Evolutionary conservation across 2,888 invertebrate genomes (phyloP), one percentile per base, ranked within the genome.

Genomic region (Tillus elongatus): DNA sequence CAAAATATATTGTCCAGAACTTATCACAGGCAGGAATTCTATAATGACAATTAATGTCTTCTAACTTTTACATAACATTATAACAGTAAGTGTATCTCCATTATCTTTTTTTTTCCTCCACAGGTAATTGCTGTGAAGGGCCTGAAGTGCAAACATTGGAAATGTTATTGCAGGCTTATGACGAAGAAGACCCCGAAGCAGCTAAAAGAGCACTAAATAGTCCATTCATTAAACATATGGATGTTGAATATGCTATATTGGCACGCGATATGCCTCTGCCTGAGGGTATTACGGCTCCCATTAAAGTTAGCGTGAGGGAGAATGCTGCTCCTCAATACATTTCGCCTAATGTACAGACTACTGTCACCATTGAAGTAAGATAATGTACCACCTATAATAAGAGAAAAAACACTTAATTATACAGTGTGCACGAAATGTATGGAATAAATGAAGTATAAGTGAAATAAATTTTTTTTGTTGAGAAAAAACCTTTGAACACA

Each of bases 211-310:
- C 88, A 1, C 67, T 92, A 2, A 75, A 77, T 39, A 79, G 79
- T 46, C 82, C 91, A 0, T 92, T 92, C 61, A 89, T 92, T 37
- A 80, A 85, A 44, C 85, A 85, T 60, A 89, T 92, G 90, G 92
- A 92, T 61, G 82, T 90, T 4, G 92, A 92, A 60, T 91, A 89
- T 59, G 75, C 89, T 0, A 74, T 84, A 56, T 66, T 84, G 42
- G 81, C 83, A 3, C 67, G 80, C 47, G 77, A 77, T 52, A 68
- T 84, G 62, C 77, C 77, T 15, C 60, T 83, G 44, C 82, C 82
- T 0, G 72, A 77, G 44, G 77, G 76, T 33, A 57, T 66, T 12
- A 61, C 71, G 34, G 65, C 68, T 34, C 70, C 73, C 1, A 75
- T 77, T 2, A 75, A 73, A 44, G 46, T 42, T 6, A 45, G 35